These are phyloP conservation scores for Steinernema scapterisci DNA, from an alignment of 2,888 invertebrate species.

Conservation along the genomic window DNA sequence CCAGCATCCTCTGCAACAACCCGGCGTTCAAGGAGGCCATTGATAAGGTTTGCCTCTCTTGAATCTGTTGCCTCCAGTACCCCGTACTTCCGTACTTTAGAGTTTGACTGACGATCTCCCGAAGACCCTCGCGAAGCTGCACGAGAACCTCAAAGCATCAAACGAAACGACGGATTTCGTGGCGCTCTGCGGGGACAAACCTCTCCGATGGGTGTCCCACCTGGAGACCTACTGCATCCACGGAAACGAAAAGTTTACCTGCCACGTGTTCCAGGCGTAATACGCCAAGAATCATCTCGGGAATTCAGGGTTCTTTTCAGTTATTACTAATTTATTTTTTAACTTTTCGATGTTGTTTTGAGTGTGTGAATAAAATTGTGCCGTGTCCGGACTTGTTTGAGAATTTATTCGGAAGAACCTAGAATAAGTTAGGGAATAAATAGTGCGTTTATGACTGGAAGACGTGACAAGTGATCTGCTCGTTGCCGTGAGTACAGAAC, in stretches of 20 bases:
- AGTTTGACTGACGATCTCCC: slow-evolving; percentile 19
- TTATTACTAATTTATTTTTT: background rate
- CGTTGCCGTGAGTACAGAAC: background rate
- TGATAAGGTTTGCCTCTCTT: background rate
- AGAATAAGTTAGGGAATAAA: too few species aligned
- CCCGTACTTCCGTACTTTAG: background rate
- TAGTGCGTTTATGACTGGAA: background rate
- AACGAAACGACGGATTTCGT: slow-evolving; percentile 18
- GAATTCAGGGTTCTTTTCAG: background rate
- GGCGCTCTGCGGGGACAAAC: slow-evolving; percentile 7
- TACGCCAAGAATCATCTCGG: too few species aligned
- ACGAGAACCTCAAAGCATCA: slow-evolving; percentile 6
- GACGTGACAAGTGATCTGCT: background rate
- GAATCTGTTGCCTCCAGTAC: background rate
- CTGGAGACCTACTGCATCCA: slow-evolving; percentile 17
- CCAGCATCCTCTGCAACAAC: slow-evolving; percentile 17
- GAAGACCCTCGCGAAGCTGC: slow-evolving; percentile 4
- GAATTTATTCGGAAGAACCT: too few species aligned
- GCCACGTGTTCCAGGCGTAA: slow-evolving; percentile 15
- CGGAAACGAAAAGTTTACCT: slow-evolving; percentile 18
- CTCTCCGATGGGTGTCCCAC: background rate
- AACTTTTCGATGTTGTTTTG: slow-evolving; percentile 7
- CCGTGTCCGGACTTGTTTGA: too few species aligned
- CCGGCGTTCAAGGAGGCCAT: slow-evolving; percentile 8
- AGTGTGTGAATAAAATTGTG: too few species aligned